Percentiles rank a stretch among this genome's conserved stretches.
Conservation (phyloP, 2,113 vertebrate species). For the Saiga tatarica region DNA sequence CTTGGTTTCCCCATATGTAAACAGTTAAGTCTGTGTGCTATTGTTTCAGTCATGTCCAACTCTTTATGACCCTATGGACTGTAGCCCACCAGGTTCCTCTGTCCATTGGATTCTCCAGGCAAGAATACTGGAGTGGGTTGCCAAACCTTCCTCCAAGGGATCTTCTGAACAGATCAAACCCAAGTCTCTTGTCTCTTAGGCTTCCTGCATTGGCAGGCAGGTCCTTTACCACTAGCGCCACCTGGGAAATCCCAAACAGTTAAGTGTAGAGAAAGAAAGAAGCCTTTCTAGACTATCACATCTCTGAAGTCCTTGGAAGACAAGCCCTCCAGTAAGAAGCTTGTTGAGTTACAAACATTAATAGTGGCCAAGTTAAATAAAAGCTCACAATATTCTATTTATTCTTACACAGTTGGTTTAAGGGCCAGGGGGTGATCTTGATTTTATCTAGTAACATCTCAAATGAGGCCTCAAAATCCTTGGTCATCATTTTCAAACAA, state of each 20-base stretch:
- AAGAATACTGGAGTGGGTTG: neutral
- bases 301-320: conserved; percentile 6
- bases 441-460: conserved; percentile 36
- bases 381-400: conserved; percentile 12
- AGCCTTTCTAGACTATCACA: neutral
- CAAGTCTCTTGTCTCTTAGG: neutral
- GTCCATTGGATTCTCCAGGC: neutral
- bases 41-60: neutral
- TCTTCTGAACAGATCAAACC: neutral
- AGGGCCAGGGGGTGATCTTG: neutral
- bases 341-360: neutral
- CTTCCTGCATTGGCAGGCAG: neutral
- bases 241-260: neutral
- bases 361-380: neutral
- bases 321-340: neutral
- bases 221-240: neutral
- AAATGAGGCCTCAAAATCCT: neutral
- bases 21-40: neutral
- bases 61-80: neutral
- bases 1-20: neutral
- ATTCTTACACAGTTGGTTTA: neutral
- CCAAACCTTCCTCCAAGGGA: neutral
- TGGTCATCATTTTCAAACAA: conserved; percentile 1
- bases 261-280: neutral
- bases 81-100: neutral